phyloP scores from a whole-genome alignment of 2,888 invertebrate species.

The Ichneumoninae sp. region DNA sequence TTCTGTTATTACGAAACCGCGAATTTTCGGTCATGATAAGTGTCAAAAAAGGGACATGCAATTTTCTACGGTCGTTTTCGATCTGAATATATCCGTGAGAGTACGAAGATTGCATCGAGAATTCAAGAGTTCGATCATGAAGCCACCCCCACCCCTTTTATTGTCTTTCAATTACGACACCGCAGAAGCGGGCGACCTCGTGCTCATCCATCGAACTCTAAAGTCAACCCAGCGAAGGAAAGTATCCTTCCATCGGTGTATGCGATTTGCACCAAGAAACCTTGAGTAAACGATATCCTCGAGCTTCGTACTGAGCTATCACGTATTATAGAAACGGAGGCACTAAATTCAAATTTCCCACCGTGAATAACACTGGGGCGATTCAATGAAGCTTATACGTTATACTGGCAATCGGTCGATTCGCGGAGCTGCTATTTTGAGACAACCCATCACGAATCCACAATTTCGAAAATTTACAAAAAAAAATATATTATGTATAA shows the following conservation, averaged over 20 bases:
- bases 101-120: background rate
- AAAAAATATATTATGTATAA: too few species aligned
- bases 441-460: background rate
- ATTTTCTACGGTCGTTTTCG: background rate
- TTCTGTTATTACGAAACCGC: background rate
- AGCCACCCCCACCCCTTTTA: slow-evolving; percentile 20
- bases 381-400: slow-evolving; percentile 26
- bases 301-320: background rate
- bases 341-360: slow-evolving; percentile 50
- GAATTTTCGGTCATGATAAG: background rate
- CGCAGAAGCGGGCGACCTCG: slow-evolving; percentile 14
- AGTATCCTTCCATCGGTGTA: slow-evolving; percentile 46
- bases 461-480: background rate
- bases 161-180: slow-evolving; percentile 12
- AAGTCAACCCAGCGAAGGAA: slow-evolving; percentile 11
- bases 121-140: slow-evolving; percentile 51
- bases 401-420: background rate
- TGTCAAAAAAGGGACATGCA: background rate
- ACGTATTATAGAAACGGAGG: slow-evolving; percentile 20
- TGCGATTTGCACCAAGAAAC: slow-evolving; percentile 39
- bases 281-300: slow-evolving; percentile 51
- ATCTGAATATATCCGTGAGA: background rate
- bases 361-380: slow-evolving; percentile 37
- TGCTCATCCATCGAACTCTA: slow-evolving; percentile 41
- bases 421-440: background rate